These are phyloP conservation scores for Cryptoblepharus egeriae DNA, from an alignment of 2,797 vertebrate genomes.

Conservation along the genomic window DNA sequence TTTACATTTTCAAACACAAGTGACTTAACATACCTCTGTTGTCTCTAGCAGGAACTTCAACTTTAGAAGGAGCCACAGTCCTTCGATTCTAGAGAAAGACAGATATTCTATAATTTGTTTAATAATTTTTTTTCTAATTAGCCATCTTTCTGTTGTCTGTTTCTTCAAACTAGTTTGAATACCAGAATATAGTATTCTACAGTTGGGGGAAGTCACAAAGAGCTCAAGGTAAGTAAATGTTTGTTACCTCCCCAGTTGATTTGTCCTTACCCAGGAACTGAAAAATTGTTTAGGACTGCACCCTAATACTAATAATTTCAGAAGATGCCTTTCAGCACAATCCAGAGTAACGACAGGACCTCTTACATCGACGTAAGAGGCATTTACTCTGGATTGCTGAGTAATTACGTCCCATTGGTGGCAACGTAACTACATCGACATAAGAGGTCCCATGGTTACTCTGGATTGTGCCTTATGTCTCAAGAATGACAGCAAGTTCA, in stretches of 20 bases:
- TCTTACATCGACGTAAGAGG: no score
- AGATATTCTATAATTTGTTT: slow-evolving; percentile 37
- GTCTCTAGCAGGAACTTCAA: slow-evolving; percentile 87
- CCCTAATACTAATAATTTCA: not conserved
- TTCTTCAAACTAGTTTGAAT: not conserved
- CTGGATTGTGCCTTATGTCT: not conserved
- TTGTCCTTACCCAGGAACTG: no score
- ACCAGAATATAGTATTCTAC: no score
- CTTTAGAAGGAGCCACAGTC: slow-evolving; percentile 82
- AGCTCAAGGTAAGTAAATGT: no score
- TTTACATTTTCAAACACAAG: not conserved
- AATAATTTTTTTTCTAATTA: slow-evolving; percentile 32
- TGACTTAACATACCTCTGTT: slow-evolving; percentile 85
- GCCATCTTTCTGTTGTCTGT: not conserved
- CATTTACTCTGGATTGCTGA: no score
- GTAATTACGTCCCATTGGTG: no score
- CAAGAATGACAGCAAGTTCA: not conserved
- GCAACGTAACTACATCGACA: no score
- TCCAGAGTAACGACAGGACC: no score
- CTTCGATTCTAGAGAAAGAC: slow-evolving; percentile 83
- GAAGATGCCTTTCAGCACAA: not conserved
- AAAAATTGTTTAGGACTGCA: no score
- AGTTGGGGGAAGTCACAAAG: no score
- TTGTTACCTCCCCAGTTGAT: no score
- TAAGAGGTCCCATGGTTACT: no score